Base-by-base conservation (phyloP, 1,140 invertebrate genomes). In the Rhysida immarginata region DNA sequence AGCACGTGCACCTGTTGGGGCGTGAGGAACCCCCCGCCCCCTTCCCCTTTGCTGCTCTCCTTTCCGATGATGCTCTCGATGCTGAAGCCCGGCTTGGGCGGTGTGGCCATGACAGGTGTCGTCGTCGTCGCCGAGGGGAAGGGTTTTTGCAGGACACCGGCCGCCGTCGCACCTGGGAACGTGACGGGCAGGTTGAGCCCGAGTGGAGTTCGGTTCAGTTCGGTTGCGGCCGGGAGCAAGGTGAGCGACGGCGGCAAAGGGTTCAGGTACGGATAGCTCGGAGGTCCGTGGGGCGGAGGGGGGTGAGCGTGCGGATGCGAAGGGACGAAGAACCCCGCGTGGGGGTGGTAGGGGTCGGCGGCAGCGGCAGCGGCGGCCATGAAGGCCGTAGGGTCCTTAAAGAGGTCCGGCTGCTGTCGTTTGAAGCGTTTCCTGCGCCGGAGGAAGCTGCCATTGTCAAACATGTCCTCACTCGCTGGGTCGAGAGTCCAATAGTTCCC, bases 401-500 rank as follows among this genome's bases (percentile, higher is more conserved):
- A 27, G 59, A 58, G 48, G 60, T 64, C 58, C 20, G 79, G 78
- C 23, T 79, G 79, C 8, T 87, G 84, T 46, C 92, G 74, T 69
- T 96, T 97, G 74, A 94, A 99, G 23, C 96, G 78, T 72, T 99
- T 99, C 53, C 96, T 72, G 20, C 96, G 77, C 2, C 96, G 71
- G 43, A 99, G 74, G 66, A 99, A 99, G 65, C 88, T 94, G 0
- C 96, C 96, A 69, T 99, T 99, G 67, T 99, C 96, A 65, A 99
- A 99, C 96, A 99, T 99, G 66, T 98, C 91, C 66, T 97, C 92
- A 1, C 89, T 89, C 54, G 91, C 73, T 0, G 96, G 96, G 72
- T 99, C 94, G 46, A 99, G 69, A 0, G 93, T 95, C 96, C 96
- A 99, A 71, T 98, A 99, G 67, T 98, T 99, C 0, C 96, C 96